Conservation (phyloP, 1,140 invertebrate species). For the Chironomus tepperi region DNA sequence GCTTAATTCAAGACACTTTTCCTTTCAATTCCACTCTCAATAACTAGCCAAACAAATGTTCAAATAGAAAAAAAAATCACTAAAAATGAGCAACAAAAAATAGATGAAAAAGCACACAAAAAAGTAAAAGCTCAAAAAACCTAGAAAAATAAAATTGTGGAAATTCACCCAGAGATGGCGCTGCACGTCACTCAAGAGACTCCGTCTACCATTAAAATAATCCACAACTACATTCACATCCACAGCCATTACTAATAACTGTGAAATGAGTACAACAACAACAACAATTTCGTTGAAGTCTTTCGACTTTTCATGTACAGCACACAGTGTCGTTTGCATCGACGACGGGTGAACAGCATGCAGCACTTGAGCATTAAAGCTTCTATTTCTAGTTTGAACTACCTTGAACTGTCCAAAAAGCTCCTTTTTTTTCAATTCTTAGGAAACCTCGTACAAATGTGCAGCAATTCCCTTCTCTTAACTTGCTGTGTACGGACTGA, state of each 20-base stretch:
- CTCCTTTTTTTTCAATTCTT: constrained; percentile 14
- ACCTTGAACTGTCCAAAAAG: not conserved
- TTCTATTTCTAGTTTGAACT: not conserved
- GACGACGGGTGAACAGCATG: not conserved
- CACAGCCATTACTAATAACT: not conserved
- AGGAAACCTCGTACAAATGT: not conserved
- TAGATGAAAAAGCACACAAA: too few species aligned
- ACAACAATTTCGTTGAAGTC: not conserved
- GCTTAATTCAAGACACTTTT: too few species aligned
- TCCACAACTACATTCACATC: not conserved
- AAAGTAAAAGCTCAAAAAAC: too few species aligned
- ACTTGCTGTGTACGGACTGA: not conserved
- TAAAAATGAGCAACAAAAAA: too few species aligned
- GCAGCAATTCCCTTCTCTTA: not conserved
- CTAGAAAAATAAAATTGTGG: too few species aligned
- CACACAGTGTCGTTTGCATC: not conserved
- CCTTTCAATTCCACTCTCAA: not conserved
- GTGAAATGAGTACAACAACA: not conserved
- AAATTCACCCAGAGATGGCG: not conserved
- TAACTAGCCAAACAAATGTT: not conserved
- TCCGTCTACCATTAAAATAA: not conserved
- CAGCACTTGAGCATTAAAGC: not conserved
- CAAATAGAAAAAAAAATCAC: not conserved
- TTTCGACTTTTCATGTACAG: too few species aligned
- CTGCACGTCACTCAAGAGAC: not conserved